Conservation (phyloP, 2,797 vertebrate genomes). For the Eulemur albifrons region DNA sequence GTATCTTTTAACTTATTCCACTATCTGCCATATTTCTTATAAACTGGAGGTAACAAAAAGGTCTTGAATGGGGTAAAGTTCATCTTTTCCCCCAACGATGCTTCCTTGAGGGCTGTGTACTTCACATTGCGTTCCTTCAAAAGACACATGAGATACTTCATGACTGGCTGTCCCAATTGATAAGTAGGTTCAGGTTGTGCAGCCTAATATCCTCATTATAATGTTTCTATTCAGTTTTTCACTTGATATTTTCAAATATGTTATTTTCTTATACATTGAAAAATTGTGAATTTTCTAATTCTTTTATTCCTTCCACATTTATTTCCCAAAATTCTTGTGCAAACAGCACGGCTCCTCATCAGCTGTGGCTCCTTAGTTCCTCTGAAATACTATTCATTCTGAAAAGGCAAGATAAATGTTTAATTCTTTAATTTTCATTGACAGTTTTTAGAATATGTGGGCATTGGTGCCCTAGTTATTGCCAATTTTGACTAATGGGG, state of each 20-base stretch:
- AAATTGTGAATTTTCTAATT: background rate
- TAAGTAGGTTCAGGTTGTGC: background rate
- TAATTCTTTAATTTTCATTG: background rate
- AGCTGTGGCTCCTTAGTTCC: background rate
- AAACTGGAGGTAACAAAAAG: background rate
- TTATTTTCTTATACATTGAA: background rate
- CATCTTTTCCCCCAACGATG: background rate
- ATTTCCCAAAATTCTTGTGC: background rate
- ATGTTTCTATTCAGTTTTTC: background rate
- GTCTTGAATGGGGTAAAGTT: background rate
- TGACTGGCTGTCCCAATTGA: background rate
- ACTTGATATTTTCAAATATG: background rate
- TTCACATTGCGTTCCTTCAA: background rate
- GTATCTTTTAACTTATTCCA: background rate
- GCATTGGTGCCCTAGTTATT: background rate
- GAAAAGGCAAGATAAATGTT: background rate
- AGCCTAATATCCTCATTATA: background rate
- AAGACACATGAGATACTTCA: background rate
- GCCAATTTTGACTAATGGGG: background rate
- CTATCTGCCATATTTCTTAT: background rate
- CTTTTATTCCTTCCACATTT: background rate
- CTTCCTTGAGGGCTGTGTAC: background rate
- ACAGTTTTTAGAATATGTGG: background rate
- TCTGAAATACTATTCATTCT: background rate
- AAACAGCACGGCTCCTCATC: background rate